A percentile compares a stretch with the other conserved stretches of the same genome.
phyloP scores from a whole-genome alignment of 2,113 vertebrate genomes.

The Brachyistius frenatus region DNA sequence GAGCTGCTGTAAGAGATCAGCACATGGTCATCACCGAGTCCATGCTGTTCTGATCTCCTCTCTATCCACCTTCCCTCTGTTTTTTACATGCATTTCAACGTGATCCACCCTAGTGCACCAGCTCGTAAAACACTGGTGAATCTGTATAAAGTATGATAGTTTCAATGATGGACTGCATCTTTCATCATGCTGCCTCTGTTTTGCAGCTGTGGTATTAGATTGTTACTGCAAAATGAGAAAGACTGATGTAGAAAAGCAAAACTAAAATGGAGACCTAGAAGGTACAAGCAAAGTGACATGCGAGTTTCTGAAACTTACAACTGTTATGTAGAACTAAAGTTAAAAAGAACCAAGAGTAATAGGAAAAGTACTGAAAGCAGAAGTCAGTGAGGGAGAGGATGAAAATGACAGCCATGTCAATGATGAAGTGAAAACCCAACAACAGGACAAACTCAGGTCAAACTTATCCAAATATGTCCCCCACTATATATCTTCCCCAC shows the following conservation, averaged over 20 bases:
- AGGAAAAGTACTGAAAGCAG: background rate
- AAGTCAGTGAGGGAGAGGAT: background rate
- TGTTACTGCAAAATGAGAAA: background rate
- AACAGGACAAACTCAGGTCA: slow-evolving; percentile 16
- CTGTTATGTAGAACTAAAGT: background rate
- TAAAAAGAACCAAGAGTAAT: background rate
- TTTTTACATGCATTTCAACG: background rate
- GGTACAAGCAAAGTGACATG: background rate
- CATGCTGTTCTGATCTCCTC: slow-evolving; percentile 29
- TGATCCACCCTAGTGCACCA: background rate
- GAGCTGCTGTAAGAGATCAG: slow-evolving; percentile 58
- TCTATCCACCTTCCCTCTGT: background rate
- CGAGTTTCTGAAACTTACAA: background rate
- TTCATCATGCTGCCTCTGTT: slow-evolving; percentile 31
- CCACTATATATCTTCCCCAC: slow-evolving; percentile 21
- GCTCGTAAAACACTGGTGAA: slow-evolving; percentile 50
- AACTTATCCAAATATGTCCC: slow-evolving; percentile 15
- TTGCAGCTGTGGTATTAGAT: slow-evolving; percentile 24
- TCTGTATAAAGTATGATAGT: slow-evolving; percentile 47
- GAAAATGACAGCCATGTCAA: slow-evolving; percentile 1
- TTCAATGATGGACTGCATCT: slow-evolving; percentile 35
- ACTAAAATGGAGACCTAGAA: background rate
- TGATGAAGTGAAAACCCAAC: slow-evolving; percentile 11
- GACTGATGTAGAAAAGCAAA: slow-evolving; percentile 7
- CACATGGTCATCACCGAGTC: slow-evolving; percentile 58